Conservation (phyloP, 2,113 vertebrate genomes). For the Engraulis encrasicolus region DNA sequence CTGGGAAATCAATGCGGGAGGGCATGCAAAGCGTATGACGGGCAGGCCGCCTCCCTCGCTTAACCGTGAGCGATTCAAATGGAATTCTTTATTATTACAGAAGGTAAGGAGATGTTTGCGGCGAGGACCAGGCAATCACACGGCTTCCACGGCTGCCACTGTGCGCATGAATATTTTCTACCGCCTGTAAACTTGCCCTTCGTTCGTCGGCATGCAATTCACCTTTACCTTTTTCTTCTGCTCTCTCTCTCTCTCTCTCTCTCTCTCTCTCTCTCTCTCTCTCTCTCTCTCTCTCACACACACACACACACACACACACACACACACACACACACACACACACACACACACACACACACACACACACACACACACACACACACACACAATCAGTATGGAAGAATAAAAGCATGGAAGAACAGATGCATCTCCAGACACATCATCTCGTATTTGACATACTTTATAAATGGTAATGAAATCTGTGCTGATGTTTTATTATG, state of each 20-base stretch:
- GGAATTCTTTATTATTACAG: constrained; percentile 23
- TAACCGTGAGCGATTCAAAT: constrained; percentile 24
- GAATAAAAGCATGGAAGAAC: not conserved
- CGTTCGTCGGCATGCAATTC: not conserved
- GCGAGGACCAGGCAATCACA: not conserved
- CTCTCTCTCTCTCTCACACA: not conserved
- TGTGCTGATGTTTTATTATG: constrained; percentile 2
- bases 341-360: too few species aligned
- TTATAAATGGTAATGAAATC: constrained; percentile 37
- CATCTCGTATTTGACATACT: constrained; percentile 34
- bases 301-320: too few species aligned
- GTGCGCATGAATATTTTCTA: constrained; percentile 19
- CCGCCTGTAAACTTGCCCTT: not conserved
- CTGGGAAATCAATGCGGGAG: not conserved
- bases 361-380: too few species aligned
- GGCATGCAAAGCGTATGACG: not conserved
- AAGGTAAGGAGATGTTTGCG: not conserved
- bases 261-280: constrained; percentile 8
- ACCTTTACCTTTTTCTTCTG: not conserved
- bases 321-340: too few species aligned
- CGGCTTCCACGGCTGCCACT: not conserved
- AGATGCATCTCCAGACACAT: constrained; percentile 19
- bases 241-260: not conserved
- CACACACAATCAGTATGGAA: too few species aligned
- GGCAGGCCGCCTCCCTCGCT: constrained; percentile 6